Evolutionary conservation across 1,140 invertebrate genomes (phyloP).

Genomic region (Archegozetes longisetosus): DNA sequence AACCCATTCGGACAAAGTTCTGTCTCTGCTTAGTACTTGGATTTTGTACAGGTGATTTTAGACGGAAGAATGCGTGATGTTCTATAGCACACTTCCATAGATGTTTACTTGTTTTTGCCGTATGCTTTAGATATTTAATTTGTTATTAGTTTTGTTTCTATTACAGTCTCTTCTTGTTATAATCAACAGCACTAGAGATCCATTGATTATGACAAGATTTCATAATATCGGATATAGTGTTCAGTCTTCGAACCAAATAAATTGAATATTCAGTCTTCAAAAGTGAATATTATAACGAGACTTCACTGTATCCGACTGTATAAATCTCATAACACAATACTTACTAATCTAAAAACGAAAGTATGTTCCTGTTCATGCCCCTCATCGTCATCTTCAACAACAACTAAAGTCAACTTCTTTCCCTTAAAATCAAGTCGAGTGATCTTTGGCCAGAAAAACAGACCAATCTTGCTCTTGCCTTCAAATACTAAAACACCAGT

Average conservation of each 20-base stretch:
- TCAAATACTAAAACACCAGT: constrained; percentile 90
- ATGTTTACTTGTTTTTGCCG: constrained; percentile 74
- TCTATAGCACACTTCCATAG: constrained; percentile 97
- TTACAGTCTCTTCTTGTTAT: neutral
- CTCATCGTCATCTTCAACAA: constrained; percentile 90
- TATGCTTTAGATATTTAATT: constrained; percentile 7
- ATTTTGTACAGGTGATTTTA: constrained; percentile 33
- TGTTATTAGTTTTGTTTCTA: neutral
- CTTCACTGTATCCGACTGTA: neutral
- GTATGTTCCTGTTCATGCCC: constrained; percentile 81
- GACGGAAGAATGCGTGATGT: constrained; percentile 92
- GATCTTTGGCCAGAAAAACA: constrained; percentile 97
- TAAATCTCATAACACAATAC: constrained; percentile 18
- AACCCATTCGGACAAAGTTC: constrained; percentile 36
- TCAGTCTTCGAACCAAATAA: no score
- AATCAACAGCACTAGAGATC: neutral
- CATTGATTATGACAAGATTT: neutral
- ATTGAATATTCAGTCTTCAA: neutral
- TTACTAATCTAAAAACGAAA: constrained; percentile 55
- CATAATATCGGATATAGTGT: neutral
- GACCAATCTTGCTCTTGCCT: constrained; percentile 89
- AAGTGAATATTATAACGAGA: neutral
- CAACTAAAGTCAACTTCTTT: constrained; percentile 83
- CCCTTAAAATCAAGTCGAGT: constrained; percentile 91
- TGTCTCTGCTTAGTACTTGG: constrained; percentile 24